These are phyloP conservation scores for Xenopus laevis DNA, from an alignment of 2,113 vertebrate genomes.

Conservation along the genomic window DNA sequence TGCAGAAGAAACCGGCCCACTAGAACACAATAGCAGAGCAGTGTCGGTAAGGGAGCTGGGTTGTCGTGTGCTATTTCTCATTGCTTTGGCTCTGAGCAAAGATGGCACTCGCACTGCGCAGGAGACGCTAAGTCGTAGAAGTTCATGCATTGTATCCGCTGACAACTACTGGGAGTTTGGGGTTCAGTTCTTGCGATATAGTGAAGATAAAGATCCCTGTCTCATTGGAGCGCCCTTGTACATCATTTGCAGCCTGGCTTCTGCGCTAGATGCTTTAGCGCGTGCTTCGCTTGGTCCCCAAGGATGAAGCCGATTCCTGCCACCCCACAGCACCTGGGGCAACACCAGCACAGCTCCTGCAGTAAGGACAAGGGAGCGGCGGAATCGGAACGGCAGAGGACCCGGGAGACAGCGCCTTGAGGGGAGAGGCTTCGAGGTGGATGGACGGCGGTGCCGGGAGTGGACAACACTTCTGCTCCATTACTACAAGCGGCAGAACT, in stretches of 20 bases:
- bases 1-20: too few species aligned
- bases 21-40: too few species aligned
- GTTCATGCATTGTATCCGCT: not conserved
- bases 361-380: slow-evolving; percentile 67
- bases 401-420: slow-evolving; percentile 56
- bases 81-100: not conserved
- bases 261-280: too few species aligned
- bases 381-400: slow-evolving; percentile 69
- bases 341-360: slow-evolving; percentile 62
- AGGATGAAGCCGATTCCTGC: slow-evolving; percentile 54
- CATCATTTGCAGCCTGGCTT: not conserved
- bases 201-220: too few species aligned
- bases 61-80: not conserved
- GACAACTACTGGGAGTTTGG: too few species aligned
- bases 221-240: slow-evolving; percentile 19
- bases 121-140: not conserved
- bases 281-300: not conserved
- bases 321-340: slow-evolving; percentile 44
- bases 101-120: not conserved
- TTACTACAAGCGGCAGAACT: too few species aligned
- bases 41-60: too few species aligned
- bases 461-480: too few species aligned
- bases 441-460: too few species aligned
- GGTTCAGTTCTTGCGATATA: too few species aligned
- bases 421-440: too few species aligned